Evolutionary conservation across 1,140 invertebrate species (phyloP).

Genomic region (Colletes gigas): DNA sequence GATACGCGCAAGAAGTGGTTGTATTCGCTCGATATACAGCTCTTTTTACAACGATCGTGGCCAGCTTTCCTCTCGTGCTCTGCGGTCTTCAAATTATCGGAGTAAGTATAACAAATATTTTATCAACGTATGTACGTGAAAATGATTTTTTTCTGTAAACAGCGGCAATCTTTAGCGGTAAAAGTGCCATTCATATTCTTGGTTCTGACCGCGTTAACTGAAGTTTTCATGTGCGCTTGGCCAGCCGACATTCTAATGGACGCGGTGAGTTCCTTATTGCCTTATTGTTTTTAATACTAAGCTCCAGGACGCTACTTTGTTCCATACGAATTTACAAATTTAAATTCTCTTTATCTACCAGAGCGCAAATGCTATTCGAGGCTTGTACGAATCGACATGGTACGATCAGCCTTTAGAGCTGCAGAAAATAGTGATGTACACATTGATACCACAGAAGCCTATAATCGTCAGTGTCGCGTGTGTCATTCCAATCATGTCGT

Average conservation of each 20-base stretch:
- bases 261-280: slow-evolving; percentile 52
- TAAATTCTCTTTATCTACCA: not conserved
- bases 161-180: slow-evolving; percentile 36
- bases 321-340: not conserved
- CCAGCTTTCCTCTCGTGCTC: not conserved
- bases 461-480: slow-evolving; percentile 32
- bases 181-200: slow-evolving; percentile 57
- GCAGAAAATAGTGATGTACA: slow-evolving; percentile 22
- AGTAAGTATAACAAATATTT: slow-evolving; percentile 8
- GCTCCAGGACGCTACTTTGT: too few species aligned
- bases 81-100: not conserved
- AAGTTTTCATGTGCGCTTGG: slow-evolving; percentile 64
- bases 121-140: too few species aligned
- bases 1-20: slow-evolving; percentile 15
- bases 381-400: slow-evolving; percentile 53
- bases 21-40: not conserved
- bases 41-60: not conserved
- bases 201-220: slow-evolving; percentile 36
- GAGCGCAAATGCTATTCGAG: slow-evolving; percentile 30
- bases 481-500: slow-evolving; percentile 52
- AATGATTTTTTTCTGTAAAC: not conserved
- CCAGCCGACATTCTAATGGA: slow-evolving; percentile 63
- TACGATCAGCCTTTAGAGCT: slow-evolving; percentile 15
- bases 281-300: too few species aligned
- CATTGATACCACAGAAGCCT: slow-evolving; percentile 47